Conservation (phyloP, 1,140 invertebrate genomes). For the Pogonomyrmex californicus region DNA sequence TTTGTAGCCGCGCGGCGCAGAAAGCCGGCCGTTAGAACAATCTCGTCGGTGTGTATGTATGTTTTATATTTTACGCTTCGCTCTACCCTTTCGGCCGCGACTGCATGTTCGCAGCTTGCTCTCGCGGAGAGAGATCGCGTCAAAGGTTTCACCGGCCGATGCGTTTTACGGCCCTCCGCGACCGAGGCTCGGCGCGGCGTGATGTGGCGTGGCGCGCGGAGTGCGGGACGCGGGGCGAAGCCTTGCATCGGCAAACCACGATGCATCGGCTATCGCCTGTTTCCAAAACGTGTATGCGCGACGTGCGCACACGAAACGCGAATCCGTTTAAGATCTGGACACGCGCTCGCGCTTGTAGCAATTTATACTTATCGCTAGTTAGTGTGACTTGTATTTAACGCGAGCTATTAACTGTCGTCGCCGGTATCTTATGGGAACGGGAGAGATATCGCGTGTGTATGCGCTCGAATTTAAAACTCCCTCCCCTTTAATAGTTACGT, state of each 20-base stretch:
- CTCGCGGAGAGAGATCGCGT: conserved; percentile 53
- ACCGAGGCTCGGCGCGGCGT: not conserved
- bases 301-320: not conserved
- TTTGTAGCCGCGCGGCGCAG: conserved; percentile 50
- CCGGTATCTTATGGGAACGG: conserved; percentile 25
- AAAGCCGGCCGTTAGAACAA: conserved; percentile 34
- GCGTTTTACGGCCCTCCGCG: conserved; percentile 63
- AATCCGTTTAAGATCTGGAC: conserved; percentile 32
- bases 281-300: conserved; percentile 37
- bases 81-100: conserved; percentile 58
- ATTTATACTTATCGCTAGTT: conserved; percentile 53
- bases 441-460: not conserved
- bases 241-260: not conserved
- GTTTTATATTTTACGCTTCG: conserved; percentile 30
- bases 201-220: too few species aligned
- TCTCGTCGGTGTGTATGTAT: not conserved
- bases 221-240: not conserved
- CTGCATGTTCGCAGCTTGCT: conserved; percentile 64
- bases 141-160: conserved; percentile 66
- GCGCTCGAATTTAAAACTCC: not conserved
- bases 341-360: conserved; percentile 46
- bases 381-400: conserved; percentile 37
- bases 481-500: not conserved
- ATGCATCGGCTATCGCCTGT: conserved; percentile 34
- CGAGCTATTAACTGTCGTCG: conserved; percentile 25